Base-by-base conservation (phyloP, 2,888 invertebrate species). In the Coleophora deauratella region DNA sequence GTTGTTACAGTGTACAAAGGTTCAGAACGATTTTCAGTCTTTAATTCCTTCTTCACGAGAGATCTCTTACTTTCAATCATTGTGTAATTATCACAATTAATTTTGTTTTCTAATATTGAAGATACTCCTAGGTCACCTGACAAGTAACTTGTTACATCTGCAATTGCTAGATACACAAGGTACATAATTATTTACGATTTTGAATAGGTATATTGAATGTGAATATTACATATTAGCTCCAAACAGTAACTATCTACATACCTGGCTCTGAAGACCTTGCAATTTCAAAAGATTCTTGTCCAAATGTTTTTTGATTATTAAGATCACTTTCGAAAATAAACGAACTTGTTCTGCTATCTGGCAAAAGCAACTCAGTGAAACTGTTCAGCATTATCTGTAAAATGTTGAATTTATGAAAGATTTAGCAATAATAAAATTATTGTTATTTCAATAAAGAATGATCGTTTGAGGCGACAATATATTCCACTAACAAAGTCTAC, bases 21-120 rank as follows among this genome's bases (percentile, higher is more conserved):
- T 33, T 78, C 78, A 1, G 68, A 48, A 7, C 63, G 65, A 15
- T 54, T 52, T 46, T 78, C 80, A 43, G 64, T 51, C 54, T 73
- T 76, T 14, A 59, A 53, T 42, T 79, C 79, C 50, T 73, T 74
- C 46, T 76, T 76, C 13, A 66, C 46, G 42, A 59, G 59, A 0
- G 70, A 56, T 1, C 72, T 66, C 44, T 78, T 78, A 47, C 57
- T 75, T 28, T 79, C 78, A 56, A 81, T 73, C 79, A 82, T 80
- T 41, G 60, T 72, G 55, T 54, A 69, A 35, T 59, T 63, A 28
- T 66, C 61, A 38, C 59, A 50, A 44, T 52, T 59, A 27, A 64
- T 37, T 42, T 56, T 62, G 30, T 48, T 62, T 40, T 78, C 73
- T 53, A 70, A 59, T 50, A 71, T 57, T 14, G 72, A 48, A 2